Percentiles rank a stretch among this genome's conserved stretches.
phyloP scores from a whole-genome alignment of 2,797 vertebrate genomes.

The Girardinus metallicus region DNA sequence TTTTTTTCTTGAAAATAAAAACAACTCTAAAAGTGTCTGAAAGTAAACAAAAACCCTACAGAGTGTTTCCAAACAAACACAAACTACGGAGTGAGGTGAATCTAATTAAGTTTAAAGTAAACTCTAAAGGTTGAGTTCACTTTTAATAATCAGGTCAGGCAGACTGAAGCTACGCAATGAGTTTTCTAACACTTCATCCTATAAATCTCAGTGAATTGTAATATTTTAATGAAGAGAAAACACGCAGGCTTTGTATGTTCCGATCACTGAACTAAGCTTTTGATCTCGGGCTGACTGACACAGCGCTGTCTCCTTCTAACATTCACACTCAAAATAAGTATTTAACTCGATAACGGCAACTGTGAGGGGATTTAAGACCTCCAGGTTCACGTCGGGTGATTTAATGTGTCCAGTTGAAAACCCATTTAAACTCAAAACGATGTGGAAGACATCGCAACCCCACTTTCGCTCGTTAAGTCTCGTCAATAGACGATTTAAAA shows the following conservation, averaged over 20 bases:
- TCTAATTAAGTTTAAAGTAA: slow-evolving; percentile 12
- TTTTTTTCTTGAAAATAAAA: not conserved
- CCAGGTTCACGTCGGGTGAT: accelerated
- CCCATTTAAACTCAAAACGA: accelerated
- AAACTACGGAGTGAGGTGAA: slow-evolving; percentile 10
- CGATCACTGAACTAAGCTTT: slow-evolving; percentile 26
- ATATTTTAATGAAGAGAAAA: not conserved
- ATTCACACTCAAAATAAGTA: slow-evolving; percentile 33
- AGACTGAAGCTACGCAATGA: not conserved
- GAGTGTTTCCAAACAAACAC: slow-evolving; percentile 12
- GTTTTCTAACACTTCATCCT: not conserved
- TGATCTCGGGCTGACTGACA: slow-evolving; percentile 53
- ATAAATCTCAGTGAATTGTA: slow-evolving; percentile 1
- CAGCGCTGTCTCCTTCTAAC: slow-evolving; percentile 32
- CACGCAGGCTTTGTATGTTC: slow-evolving; percentile 7
- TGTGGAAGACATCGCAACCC: not conserved
- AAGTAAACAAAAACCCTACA: not conserved
- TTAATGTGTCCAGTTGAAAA: accelerated
- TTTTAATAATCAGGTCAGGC: slow-evolving; percentile 44
- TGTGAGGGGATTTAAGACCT: not conserved
- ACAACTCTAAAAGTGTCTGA: not conserved
- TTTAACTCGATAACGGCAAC: not conserved
- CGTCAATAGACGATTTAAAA: slow-evolving; percentile 80
- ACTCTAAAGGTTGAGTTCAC: slow-evolving; percentile 17
- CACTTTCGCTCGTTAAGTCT: slow-evolving; percentile 67